A percentile compares a stretch with the other conserved stretches of the same genome.
Conservation (phyloP, 2,888 invertebrate species). For the Drosophila borealis region DNA sequence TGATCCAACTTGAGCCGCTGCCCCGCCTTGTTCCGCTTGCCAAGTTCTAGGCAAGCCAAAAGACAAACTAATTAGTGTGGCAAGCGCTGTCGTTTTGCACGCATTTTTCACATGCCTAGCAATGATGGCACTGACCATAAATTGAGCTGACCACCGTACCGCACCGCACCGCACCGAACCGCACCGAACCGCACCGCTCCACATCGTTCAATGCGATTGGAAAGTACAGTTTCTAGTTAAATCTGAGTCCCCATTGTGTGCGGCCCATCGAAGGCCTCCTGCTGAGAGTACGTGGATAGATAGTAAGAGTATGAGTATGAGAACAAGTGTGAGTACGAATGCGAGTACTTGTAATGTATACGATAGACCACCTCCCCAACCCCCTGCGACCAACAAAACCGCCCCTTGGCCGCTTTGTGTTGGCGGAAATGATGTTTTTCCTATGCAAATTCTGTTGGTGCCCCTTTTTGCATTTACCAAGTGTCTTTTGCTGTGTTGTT, state of each 20-base stretch:
- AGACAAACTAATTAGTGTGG: conserved; percentile 76
- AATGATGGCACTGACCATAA: conserved; percentile 65
- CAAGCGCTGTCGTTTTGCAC: conserved; percentile 54
- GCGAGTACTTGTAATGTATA: conserved; percentile 49
- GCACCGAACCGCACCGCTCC: conserved; percentile 10
- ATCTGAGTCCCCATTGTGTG: conserved; percentile 67
- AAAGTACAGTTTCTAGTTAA: conserved; percentile 72
- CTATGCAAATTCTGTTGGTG: conserved; percentile 60
- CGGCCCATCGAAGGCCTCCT: conserved; percentile 59
- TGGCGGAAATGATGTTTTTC: conserved; percentile 69
- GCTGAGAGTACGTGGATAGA: conserved; percentile 43
- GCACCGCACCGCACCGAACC: conserved; percentile 31
- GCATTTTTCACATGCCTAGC: conserved; percentile 67
- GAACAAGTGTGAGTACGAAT: conserved; percentile 25
- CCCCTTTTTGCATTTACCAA: conserved; percentile 57
- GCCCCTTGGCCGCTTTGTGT: conserved; percentile 56
- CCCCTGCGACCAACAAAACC: conserved; percentile 17
- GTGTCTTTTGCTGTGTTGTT: conserved; percentile 61
- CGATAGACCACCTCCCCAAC: conserved; percentile 14
- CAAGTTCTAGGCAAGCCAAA: conserved; percentile 32
- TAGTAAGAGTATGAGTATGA: conserved; percentile 24
- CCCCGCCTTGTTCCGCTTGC: conserved; percentile 30
- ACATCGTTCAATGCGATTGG: conserved; percentile 49
- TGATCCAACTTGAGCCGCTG: conserved; percentile 27
- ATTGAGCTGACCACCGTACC: conserved; percentile 39